Percentiles rank a stretch among this genome's conserved stretches.
Conservation (phyloP, 2,888 invertebrate genomes). For the Trichogramma dendrolimi region DNA sequence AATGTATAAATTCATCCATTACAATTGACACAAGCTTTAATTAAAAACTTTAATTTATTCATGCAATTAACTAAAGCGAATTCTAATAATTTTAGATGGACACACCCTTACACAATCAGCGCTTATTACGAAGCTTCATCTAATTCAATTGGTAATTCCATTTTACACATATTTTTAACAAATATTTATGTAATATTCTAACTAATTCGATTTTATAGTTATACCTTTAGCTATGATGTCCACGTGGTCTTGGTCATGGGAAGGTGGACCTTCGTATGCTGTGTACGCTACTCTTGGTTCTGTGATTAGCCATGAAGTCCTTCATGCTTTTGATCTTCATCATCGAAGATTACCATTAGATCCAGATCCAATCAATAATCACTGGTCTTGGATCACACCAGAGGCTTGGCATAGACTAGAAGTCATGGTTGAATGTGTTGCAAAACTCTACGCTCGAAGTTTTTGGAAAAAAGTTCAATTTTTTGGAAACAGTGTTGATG, state of each 20-base stretch:
- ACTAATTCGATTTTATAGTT: slow-evolving; percentile 38
- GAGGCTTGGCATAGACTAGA: slow-evolving; percentile 51
- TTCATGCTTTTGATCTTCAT: slow-evolving; percentile 54
- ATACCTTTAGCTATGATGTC: slow-evolving; percentile 55
- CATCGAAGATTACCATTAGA: slow-evolving; percentile 44
- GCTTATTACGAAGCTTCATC: slow-evolving; percentile 55
- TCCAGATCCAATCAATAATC: slow-evolving; percentile 42
- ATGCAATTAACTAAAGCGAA: too few species aligned
- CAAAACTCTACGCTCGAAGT: slow-evolving; percentile 51
- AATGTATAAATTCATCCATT: not conserved
- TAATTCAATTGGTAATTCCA: slow-evolving; percentile 52
- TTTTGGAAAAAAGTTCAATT: slow-evolving; percentile 52
- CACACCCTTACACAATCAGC: slow-evolving; percentile 54
- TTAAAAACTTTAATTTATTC: not conserved
- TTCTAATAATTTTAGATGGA: slow-evolving; percentile 45
- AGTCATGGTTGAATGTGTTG: slow-evolving; percentile 53
- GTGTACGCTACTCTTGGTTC: slow-evolving; percentile 54
- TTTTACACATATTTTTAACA: not conserved
- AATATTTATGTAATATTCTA: not conserved
- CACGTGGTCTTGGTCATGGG: slow-evolving; percentile 53
- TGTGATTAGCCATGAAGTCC: slow-evolving; percentile 55
- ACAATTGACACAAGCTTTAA: not conserved
- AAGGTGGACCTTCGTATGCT: slow-evolving; percentile 53
- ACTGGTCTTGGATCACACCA: slow-evolving; percentile 50
- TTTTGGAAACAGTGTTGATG: slow-evolving; percentile 51